phyloP scores from a whole-genome alignment of 2,888 invertebrate species.

The Luperina nickerlii region DNA sequence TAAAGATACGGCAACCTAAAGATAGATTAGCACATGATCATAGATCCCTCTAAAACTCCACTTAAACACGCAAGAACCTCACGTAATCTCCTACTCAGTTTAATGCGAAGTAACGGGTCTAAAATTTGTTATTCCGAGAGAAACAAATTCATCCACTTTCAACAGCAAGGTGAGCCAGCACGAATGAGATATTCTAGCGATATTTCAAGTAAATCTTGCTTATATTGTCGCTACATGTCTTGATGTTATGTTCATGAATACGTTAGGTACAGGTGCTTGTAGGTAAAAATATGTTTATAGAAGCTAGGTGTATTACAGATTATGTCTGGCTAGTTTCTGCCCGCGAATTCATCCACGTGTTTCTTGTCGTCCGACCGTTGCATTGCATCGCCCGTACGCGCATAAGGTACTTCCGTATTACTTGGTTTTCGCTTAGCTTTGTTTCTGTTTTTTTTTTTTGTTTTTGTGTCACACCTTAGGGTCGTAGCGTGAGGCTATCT shows the following conservation, averaged over 20 bases:
- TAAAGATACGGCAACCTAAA: background rate
- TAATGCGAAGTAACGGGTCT: background rate
- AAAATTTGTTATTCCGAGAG: slow-evolving; percentile 21
- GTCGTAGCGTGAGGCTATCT: too few species aligned
- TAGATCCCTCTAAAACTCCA: background rate
- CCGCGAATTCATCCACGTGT: too few species aligned
- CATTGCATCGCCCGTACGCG: too few species aligned
- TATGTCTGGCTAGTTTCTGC: too few species aligned
- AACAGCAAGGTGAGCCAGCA: slow-evolving; percentile 20
- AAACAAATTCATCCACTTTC: slow-evolving; percentile 30
- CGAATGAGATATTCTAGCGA: slow-evolving; percentile 13
- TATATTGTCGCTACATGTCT: slow-evolving; percentile 20
- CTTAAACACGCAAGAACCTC: background rate
- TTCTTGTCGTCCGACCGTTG: too few species aligned
- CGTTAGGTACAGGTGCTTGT: background rate
- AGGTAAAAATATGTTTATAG: background rate
- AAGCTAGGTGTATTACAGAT: background rate
- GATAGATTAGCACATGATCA: background rate
- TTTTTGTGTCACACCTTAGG: too few species aligned
- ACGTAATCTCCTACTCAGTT: background rate
- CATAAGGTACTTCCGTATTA: too few species aligned
- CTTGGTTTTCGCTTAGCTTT: too few species aligned
- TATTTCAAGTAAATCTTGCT: slow-evolving; percentile 40
- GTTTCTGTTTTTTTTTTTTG: too few species aligned
- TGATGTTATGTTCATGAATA: slow-evolving; percentile 37